Evolutionary conservation across 2,888 invertebrate species (phyloP), one percentile per base, ranked within the genome.

Genomic region (Trachelus troglodyta): DNA sequence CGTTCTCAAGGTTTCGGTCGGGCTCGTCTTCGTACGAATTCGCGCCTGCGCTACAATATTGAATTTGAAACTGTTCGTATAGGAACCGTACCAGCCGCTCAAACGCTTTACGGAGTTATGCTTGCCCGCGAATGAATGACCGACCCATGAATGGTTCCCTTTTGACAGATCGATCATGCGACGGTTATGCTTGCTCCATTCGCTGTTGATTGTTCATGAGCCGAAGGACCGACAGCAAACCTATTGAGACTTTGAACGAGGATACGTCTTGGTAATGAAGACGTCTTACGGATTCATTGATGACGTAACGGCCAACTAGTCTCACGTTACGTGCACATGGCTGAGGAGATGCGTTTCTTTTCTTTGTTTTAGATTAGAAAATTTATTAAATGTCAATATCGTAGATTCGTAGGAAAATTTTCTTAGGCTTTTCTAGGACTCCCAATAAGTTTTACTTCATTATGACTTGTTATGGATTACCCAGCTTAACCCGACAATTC

Each of bases 41-140:
- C 83, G 87, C 86, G 86, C 86, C 82, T 87, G 87, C 87, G 87
- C 85, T 79, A 84, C 86, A 83, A 81, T 87, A 87, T 87, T 86
- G 87, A 86, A 86, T 86, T 81, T 77, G 82, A 81, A 83, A 83
- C 79, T 79, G 73, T 81, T 79, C 81, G 37, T 35, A 34, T 12
- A 37, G 37, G 35, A 34, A 33, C 35, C 30, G 30, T 34, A 34
- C 34, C 74, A 31, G 35, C 37, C 34, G 12, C 37, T 30, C 34
- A 30, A 30, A 34, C 74, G 74, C 71, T 76, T 75, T 23, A 23
- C 31, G 71, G 31, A 23, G 12, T 33, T 11, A 71, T 69, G 77
- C 40, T 75, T 33, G 34, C 75, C 23, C 34, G 15, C 71, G 77
- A 69, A 75, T 75, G 77, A 75, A 77, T 77, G 77, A 69, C 74